A percentile compares a stretch with the other conserved stretches of the same genome.
Conservation (phyloP, 2,113 vertebrate species). For the Penelope pileata region DNA sequence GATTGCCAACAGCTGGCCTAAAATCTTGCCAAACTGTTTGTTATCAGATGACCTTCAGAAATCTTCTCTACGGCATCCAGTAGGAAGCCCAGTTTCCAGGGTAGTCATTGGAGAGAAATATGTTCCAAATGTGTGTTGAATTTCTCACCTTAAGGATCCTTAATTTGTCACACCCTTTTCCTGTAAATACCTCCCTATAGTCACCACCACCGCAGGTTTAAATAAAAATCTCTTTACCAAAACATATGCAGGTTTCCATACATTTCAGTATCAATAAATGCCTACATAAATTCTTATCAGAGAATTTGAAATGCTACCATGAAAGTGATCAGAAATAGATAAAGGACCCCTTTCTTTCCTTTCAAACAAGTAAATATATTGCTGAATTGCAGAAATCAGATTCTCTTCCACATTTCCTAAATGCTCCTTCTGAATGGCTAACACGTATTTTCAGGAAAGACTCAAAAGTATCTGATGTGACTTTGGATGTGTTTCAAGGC, state of each 20-base stretch:
- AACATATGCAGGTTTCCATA: not conserved
- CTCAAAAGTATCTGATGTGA: not conserved
- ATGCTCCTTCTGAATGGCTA: not conserved
- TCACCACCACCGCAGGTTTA: not conserved
- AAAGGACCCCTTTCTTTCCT: not conserved
- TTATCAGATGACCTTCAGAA: not conserved
- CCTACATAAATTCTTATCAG: not conserved
- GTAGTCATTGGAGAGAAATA: not conserved
- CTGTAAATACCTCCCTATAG: not conserved
- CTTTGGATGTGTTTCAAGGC: not conserved
- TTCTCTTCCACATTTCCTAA: not conserved
- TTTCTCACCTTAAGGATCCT: not conserved
- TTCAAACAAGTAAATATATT: not conserved
- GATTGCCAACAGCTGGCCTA: not conserved
- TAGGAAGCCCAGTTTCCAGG: not conserved
- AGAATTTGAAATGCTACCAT: not conserved
- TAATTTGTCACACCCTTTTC: not conserved
- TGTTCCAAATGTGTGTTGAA: not conserved
- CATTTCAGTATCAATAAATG: not conserved
- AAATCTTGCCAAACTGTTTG: not conserved
- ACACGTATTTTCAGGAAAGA: not conserved
- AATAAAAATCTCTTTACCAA: not conserved
- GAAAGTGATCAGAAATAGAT: not conserved
- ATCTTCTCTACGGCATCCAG: not conserved
- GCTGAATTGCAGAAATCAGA: not conserved